A percentile compares a stretch with the other conserved stretches of the same genome.
Conservation (phyloP, 37 sponge, comb jelly and placozoan species). For the Beroe forskalii region DNA sequence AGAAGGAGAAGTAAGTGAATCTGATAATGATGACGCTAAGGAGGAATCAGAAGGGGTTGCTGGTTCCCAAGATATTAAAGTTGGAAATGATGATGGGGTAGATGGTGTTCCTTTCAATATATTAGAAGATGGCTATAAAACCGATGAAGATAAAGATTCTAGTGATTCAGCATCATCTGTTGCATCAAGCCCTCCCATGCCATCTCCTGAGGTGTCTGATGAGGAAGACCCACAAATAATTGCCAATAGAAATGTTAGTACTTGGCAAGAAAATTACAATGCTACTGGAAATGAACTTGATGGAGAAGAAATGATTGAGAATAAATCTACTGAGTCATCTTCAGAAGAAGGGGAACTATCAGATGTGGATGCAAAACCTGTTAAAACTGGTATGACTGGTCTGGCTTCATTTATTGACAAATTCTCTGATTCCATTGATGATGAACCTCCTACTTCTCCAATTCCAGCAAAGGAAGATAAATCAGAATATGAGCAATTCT, state of each 20-base stretch:
- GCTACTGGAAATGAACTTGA: background rate
- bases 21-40: conserved; percentile 9
- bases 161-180: background rate
- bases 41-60: background rate
- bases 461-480: background rate
- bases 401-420: conserved; percentile 21
- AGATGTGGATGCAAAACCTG: conserved; percentile 1
- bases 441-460: too few relatives aligned
- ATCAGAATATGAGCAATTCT: conserved; percentile 12
- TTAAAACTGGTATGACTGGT: conserved; percentile 36
- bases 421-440: background rate
- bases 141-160: conserved; percentile 34
- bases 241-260: conserved; percentile 17
- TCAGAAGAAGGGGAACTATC: conserved; percentile 26
- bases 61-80: background rate
- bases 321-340: background rate
- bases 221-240: conserved; percentile 28
- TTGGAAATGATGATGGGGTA: background rate
- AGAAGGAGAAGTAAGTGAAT: conserved; percentile 58
- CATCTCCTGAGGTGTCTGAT: conserved; percentile 50
- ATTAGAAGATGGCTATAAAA: conserved; percentile 3
- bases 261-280: background rate
- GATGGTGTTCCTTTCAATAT: conserved; percentile 53
- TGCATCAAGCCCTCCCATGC: background rate
- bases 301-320: conserved; percentile 20